Conservation (phyloP, 2,888 invertebrate species). For the Amphipyra tragopoginis region DNA sequence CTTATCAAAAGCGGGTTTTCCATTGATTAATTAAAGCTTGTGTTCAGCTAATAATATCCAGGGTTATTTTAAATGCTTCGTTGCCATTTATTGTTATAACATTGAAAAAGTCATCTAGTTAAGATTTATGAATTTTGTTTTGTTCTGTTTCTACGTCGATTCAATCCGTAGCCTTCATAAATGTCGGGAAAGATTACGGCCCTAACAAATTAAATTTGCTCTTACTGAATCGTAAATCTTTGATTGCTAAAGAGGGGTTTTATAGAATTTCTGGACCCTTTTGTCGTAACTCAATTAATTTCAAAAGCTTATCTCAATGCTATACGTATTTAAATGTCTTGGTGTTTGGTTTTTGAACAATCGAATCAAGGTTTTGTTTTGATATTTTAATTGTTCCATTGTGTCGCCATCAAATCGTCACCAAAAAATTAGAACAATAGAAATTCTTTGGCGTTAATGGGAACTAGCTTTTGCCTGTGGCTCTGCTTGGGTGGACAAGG, state of each 20-base stretch:
- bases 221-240: constrained; percentile 37
- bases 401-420: constrained; percentile 35
- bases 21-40: constrained; percentile 16
- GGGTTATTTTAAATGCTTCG: background rate
- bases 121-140: constrained; percentile 1
- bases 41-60: background rate
- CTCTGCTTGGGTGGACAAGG: constrained; percentile 35
- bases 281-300: constrained; percentile 38
- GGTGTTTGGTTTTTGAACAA: constrained; percentile 50
- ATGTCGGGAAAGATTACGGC: constrained; percentile 29
- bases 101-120: constrained; percentile 1
- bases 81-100: background rate
- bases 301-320: constrained; percentile 39
- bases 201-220: constrained; percentile 38
- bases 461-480: constrained; percentile 8
- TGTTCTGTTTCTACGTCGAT: constrained; percentile 4
- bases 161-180: constrained; percentile 15
- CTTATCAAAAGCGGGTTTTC: constrained; percentile 17
- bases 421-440: constrained; percentile 46
- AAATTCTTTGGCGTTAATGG: constrained; percentile 30
- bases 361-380: constrained; percentile 37
- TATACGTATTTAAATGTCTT: constrained; percentile 40
- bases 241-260: constrained; percentile 26
- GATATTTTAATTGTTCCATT: constrained; percentile 42
- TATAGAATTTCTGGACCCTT: constrained; percentile 25